A percentile compares a stretch with the other conserved stretches of the same genome.
Evolutionary conservation across 2,113 vertebrate species (phyloP).

Genomic region (Paraplagusia blochii): DNA sequence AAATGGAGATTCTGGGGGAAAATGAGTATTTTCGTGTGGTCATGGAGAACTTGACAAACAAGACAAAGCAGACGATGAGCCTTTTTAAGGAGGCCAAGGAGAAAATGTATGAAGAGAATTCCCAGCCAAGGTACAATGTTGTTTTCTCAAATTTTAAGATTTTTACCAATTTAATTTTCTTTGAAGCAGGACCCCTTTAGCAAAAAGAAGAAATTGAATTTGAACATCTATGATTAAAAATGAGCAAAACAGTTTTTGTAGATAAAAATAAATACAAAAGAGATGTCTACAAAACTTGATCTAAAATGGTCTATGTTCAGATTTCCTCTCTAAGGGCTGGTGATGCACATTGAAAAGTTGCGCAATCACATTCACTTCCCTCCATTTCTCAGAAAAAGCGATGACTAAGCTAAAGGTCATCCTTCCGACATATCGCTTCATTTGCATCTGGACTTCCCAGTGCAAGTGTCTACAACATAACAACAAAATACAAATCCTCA

Average conservation of each 20-base stretch:
- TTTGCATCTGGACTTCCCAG: conserved; percentile 14
- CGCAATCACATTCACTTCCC: conserved; percentile 48
- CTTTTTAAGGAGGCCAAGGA: conserved; percentile 98
- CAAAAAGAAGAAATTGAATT: too few species aligned
- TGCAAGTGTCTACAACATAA: background rate
- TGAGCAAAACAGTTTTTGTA: too few species aligned
- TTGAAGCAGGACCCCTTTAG: too few species aligned
- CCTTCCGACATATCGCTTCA: conserved; percentile 35
- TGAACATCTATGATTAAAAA: too few species aligned
- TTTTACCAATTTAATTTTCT: too few species aligned
- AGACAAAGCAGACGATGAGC: conserved; percentile 98
- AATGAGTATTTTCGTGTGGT: conserved; percentile 97
- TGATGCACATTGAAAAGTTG: conserved; percentile 11
- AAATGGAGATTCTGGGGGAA: conserved; percentile 94
- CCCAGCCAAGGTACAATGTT: conserved; percentile 85
- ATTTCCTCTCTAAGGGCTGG: too few species aligned
- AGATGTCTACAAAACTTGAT: too few species aligned
- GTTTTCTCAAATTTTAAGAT: background rate
- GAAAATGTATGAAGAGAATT: conserved; percentile 97
- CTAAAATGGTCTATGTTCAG: too few species aligned
- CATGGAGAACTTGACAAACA: conserved; percentile 97
- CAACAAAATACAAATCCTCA: too few species aligned
- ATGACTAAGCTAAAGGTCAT: conserved; percentile 23
- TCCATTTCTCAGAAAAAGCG: conserved; percentile 39
- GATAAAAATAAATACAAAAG: too few species aligned